Conservation (phyloP, 2,888 invertebrate genomes). For the Gymnocheta viridis region DNA sequence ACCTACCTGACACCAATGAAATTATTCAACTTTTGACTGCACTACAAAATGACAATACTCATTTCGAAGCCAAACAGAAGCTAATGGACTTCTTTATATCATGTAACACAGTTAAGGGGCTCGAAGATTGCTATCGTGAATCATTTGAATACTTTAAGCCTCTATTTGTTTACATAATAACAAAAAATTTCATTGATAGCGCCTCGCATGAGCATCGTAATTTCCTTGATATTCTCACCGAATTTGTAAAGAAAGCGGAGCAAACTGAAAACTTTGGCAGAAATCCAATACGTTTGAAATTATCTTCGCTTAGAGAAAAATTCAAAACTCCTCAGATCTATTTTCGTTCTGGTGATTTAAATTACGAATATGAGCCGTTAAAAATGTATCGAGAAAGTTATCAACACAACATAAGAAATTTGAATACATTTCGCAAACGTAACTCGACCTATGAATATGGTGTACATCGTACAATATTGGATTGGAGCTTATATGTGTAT, state of each 20-base stretch:
- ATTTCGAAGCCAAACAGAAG: constrained; percentile 80
- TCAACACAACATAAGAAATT: constrained; percentile 77
- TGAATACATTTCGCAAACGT: constrained; percentile 74
- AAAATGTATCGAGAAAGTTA: constrained; percentile 78
- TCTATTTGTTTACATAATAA: constrained; percentile 78
- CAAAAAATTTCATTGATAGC: constrained; percentile 74
- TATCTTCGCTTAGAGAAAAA: constrained; percentile 74
- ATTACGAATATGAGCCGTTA: constrained; percentile 75
- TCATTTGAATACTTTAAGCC: constrained; percentile 79
- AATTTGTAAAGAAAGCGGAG: constrained; percentile 73
- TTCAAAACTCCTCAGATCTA: constrained; percentile 75
- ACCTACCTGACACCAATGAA: constrained; percentile 74
- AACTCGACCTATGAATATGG: constrained; percentile 78
- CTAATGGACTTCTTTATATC: constrained; percentile 79
- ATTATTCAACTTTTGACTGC: constrained; percentile 76
- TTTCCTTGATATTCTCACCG: constrained; percentile 74
- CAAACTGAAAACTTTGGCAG: constrained; percentile 70
- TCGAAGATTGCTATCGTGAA: constrained; percentile 80
- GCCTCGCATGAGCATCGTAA: constrained; percentile 74
- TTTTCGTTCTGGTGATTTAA: constrained; percentile 75
- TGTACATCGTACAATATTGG: constrained; percentile 76
- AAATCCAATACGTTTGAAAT: constrained; percentile 72
- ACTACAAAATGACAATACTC: constrained; percentile 75
- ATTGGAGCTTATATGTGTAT: constrained; percentile 78
- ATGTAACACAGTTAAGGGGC: constrained; percentile 75